Base-by-base conservation (phyloP, 1,140 invertebrate genomes). In the Drosophila paulistorum region DNA sequence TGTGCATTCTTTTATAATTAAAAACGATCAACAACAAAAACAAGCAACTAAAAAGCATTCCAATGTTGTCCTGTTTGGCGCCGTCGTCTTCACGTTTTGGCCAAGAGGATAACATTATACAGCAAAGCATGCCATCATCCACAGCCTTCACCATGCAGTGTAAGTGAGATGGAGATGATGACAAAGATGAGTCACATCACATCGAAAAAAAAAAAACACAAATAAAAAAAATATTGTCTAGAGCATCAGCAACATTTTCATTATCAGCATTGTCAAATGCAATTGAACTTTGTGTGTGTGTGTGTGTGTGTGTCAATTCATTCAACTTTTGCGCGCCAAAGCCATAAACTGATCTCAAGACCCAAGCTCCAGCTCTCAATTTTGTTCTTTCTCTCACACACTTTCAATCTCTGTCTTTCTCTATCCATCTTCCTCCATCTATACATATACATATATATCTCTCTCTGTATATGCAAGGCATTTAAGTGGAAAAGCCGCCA, bases 51-150 rank as follows among this genome's bases (percentile, higher is more conserved):
- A 90, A 74, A 84, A 87, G 80, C 90, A 92, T 92, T 92, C 91
- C 91, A 92, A 92, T 92, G 91, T 92, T 92, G 91, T 91, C 91
- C 79, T 92, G 91, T 85, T 75, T 92, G 90, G 75, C 90, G 82
- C 91, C 86, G 80, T 87, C 90, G 85, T 90, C 90, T 79, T 78
- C 91, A 84, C 91, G 91, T 91, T 92, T 92, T 83, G 91, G 91
- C 85, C 91, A 91, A 92, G 90, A 92, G 90, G 91, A 92, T 90
- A 90, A 86, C 77, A 92, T 91, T 68, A 89, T 85, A 81, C 81
- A 89, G 79, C 90, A 91, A 87, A 91, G 89, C 71, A 92, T 92
- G 91, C 91, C 91, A 80, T 92, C 90, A 41, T 85, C 91, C 76
- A 85, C 91, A 81, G 89, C 90, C 72, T 92, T 92, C 75, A 85